Base-by-base conservation (phyloP, 2,888 invertebrate species). In the Phrixothrix hirtus region DNA sequence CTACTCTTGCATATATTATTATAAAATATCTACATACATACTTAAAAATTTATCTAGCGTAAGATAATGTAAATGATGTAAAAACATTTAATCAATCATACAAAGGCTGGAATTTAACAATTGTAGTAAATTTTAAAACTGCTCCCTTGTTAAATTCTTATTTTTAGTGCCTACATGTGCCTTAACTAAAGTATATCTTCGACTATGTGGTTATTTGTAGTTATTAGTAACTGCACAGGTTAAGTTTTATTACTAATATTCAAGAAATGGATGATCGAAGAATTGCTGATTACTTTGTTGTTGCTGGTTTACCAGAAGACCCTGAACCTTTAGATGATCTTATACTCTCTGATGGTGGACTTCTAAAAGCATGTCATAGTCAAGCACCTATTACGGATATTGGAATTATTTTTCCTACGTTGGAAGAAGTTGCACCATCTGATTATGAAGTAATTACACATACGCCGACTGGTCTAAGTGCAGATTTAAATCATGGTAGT, bases 211-310 rank as follows among this genome's bases (percentile, higher is more conserved):
- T 25, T 31, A 7, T 46, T 32, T 12, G 14, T 29, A 29, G 2
- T 25, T 27, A 34, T 34, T 10, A 34, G n/a, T n/a, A n/a, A n/a
- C 17, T 13, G 39, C 29, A 48, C 14, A 48, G 48, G 48, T 48
- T 48, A 48, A 39, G 38, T 38, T 46, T 46, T n/a, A n/a, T 16
- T 46, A 14, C 12, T 34, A 32, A 21, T n/a, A 12, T 10, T 31
- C 15, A 30, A 49, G 17, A 12, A 62, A 92, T 92, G 92, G 92
- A 92, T 72, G 92, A 92, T 68, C 82, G 87, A 70, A 83, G 89
- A 75, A 92, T 97, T 58, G 96, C 94, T 14, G 98, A 99, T 80
- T 98, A 98, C 78, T 99, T 99, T 81, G 95, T 99, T 62, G 92
- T 98, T 56, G 96, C 97, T 71, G 98, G 98, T 16, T 80, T 97